Evolutionary conservation across 2,113 vertebrate genomes (phyloP).

Genomic region (Ursus arctos): DNA sequence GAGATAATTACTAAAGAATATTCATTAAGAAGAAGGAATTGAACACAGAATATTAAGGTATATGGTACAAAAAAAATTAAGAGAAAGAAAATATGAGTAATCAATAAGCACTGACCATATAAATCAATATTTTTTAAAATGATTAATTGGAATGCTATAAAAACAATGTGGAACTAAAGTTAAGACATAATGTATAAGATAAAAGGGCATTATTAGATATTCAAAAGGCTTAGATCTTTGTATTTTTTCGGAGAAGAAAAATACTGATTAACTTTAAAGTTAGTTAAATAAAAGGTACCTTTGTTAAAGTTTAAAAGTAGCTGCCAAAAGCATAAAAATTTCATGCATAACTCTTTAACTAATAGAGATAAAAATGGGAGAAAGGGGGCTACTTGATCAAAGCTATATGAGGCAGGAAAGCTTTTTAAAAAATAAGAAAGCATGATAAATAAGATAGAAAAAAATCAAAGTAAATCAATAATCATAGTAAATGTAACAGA

Average conservation of each 20-base stretch:
- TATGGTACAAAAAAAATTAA: conserved; percentile 10
- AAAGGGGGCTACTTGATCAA: not conserved
- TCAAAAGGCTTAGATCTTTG: not conserved
- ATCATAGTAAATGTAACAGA: not conserved
- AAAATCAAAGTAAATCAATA: not conserved
- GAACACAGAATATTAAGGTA: not conserved
- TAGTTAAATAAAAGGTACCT: not conserved
- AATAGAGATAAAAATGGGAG: not conserved
- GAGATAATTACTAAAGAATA: not conserved
- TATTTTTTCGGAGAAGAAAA: not conserved
- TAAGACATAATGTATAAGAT: not conserved
- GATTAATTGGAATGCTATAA: conserved; percentile 17
- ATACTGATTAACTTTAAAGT: conserved; percentile 30
- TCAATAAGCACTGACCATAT: not conserved
- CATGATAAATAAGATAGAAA: not conserved
- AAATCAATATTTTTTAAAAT: conserved; percentile 15
- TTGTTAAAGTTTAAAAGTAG: not conserved
- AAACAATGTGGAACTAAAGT: not conserved
- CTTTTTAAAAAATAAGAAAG: not conserved
- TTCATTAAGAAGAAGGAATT: not conserved
- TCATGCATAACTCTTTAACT: not conserved
- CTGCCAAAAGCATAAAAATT: not conserved
- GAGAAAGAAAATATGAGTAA: not conserved
- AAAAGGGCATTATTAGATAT: not conserved
- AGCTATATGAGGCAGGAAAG: not conserved